These are phyloP conservation scores for Archocentrus centrarchus DNA, from an alignment of 2,113 vertebrate species.

Conservation along the genomic window DNA sequence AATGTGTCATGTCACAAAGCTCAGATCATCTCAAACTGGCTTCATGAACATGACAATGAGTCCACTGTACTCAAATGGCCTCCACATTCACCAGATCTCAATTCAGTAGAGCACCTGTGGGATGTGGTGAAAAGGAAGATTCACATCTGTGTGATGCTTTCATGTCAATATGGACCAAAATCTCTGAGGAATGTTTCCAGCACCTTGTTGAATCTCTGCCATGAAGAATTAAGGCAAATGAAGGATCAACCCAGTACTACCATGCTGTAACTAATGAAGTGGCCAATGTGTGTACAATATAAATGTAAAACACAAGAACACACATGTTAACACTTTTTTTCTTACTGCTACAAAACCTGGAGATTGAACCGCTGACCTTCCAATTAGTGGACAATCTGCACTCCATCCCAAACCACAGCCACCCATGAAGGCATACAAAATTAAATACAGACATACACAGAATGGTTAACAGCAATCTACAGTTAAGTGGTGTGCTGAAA, in stretches of 20 bases:
- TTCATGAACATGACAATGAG: neutral
- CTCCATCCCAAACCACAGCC: neutral
- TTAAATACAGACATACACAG: neutral
- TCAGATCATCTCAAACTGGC: too few species aligned
- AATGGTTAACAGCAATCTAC: neutral
- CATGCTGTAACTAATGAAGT: neutral
- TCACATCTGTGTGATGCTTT: neutral
- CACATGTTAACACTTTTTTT: neutral
- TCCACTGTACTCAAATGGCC: neutral
- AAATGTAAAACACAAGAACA: conserved; percentile 3
- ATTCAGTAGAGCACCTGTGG: neutral
- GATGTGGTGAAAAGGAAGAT: neutral
- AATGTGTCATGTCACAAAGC: too few species aligned
- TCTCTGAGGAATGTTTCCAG: neutral
- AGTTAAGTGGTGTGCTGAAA: neutral
- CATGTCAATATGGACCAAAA: neutral
- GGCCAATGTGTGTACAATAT: neutral
- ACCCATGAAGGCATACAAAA: conserved; percentile 4
- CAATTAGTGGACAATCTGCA: conserved; percentile 8
- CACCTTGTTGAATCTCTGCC: neutral
- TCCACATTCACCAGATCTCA: neutral
- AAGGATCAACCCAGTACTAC: neutral
- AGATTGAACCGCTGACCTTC: neutral
- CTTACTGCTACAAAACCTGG: neutral
- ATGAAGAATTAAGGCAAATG: neutral